Base-by-base conservation (phyloP, 2,797 vertebrate genomes). In the Nyctibius grandis region DNA sequence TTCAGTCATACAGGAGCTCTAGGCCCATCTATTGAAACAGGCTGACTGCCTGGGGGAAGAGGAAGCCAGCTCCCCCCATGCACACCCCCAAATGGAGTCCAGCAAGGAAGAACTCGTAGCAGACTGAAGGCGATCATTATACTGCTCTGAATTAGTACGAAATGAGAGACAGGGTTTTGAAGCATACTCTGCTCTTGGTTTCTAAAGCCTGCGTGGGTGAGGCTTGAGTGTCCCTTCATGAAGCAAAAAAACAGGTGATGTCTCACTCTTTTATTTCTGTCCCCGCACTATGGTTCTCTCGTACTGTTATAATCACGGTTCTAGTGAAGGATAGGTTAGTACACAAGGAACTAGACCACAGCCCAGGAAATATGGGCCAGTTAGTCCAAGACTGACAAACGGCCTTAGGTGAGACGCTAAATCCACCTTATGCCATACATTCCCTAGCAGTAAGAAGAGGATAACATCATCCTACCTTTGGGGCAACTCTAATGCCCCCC, bases 1-100 rank as follows among this genome's bases (percentile, higher is more conserved):
- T 97, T 97, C 78, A 95, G 87, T 82, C 82, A 61, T 81, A 86
- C 15, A 88, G 95, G 83, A 95, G 92, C 80, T 96, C 94, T 8
- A 11, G 85, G 63, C 64, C 84, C 77, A 70, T 57, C 87, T 88
- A 94, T 31, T 94, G 51, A 97, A 93, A 87, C 74, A 95, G 87
- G 50, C 73, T 45, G 61, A 83, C 75, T 95, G 92, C 93, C 89
- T 1, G 31, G 68, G 76, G 88, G 83, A 90, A 89, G 83, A 84
- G 88, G 78, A 91, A 93, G 51, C 38, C 90, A 85, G 65, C 11
- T 90, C 63, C 19, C 70, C 59, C 60, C 79, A 21, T 16, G 2
- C 26, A 67, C 57, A 80, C n/a, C 44, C 64, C 45, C 15, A 78
- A 75, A 83, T 23, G 59, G 42, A 44, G 78, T 61, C 76, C 79